A percentile compares a stretch with the other conserved stretches of the same genome.
Conservation (phyloP, 2,888 invertebrate genomes). For the Nomada ferruginata region DNA sequence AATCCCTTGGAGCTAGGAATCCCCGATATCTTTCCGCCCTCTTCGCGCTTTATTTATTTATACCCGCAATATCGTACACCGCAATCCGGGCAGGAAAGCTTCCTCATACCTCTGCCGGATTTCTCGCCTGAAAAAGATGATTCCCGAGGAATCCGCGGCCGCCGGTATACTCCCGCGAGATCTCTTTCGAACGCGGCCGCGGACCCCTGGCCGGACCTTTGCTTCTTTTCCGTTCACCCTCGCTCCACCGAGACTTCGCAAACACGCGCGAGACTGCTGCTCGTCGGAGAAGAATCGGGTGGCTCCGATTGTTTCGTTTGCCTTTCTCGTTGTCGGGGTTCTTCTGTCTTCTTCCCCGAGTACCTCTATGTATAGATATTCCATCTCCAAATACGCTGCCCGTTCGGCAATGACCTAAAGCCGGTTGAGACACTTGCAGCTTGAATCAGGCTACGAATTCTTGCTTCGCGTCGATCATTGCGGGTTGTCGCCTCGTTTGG, state of each 20-base stretch:
- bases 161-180: constrained; percentile 53
- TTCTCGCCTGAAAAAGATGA: constrained; percentile 41
- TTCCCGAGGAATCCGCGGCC: constrained; percentile 24
- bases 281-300: too few species aligned
- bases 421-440: too few species aligned
- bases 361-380: too few species aligned
- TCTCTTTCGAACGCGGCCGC: constrained; percentile 29
- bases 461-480: background rate
- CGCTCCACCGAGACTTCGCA: background rate
- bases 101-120: constrained; percentile 18
- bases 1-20: constrained; percentile 40
- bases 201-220: background rate
- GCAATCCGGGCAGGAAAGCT: constrained; percentile 52
- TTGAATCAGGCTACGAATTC: too few species aligned
- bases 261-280: too few species aligned
- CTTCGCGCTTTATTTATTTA: constrained; percentile 65
- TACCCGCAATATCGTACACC: constrained; percentile 51
- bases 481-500: constrained; percentile 20
- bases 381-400: too few species aligned
- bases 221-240: background rate
- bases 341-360: too few species aligned
- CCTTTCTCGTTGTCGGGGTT: too few species aligned
- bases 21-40: constrained; percentile 53
- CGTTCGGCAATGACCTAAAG: too few species aligned
- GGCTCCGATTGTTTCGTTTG: too few species aligned